phyloP scores from a whole-genome alignment of 1,140 invertebrate species.

The Bombus soroeensis region DNA sequence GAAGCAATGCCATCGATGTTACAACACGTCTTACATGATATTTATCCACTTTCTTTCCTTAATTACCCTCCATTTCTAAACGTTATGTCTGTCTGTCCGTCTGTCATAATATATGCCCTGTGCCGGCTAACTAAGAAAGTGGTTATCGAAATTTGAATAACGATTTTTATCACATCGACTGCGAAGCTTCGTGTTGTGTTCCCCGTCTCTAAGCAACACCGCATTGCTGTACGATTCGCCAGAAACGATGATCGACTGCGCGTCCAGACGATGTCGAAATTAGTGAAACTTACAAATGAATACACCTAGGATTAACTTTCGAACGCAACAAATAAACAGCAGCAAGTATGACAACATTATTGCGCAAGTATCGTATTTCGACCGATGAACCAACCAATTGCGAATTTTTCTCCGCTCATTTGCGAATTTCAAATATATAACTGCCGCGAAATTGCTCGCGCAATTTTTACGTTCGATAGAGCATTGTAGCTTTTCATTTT shows the following conservation, averaged over 20 bases:
- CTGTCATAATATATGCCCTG: not conserved
- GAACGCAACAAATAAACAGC: not conserved
- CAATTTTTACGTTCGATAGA: not conserved
- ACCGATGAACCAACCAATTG: not conserved
- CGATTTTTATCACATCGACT: slow-evolving; percentile 12
- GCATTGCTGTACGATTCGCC: slow-evolving; percentile 58
- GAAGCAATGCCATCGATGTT: not conserved
- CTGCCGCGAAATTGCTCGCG: not conserved
- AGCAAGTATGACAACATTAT: not conserved
- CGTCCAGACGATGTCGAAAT: slow-evolving; percentile 34
- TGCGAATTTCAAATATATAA: not conserved
- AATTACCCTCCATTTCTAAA: not conserved
- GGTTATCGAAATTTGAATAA: not conserved
- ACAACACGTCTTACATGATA: not conserved
- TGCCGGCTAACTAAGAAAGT: not conserved
- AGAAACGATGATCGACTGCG: slow-evolving; percentile 51
- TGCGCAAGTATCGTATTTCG: not conserved
- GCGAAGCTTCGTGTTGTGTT: slow-evolving; percentile 55
- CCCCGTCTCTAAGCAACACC: slow-evolving; percentile 63
- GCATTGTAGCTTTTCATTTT: not conserved
- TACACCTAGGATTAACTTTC: slow-evolving; percentile 1
- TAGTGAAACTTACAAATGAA: not conserved
- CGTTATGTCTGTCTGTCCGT: not conserved
- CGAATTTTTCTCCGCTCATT: not conserved
- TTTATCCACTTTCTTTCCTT: slow-evolving; percentile 1